Evolutionary conservation across 1,140 invertebrate species (phyloP), one percentile per base, ranked within the genome.

Genomic region (Drosophila arizonae): DNA sequence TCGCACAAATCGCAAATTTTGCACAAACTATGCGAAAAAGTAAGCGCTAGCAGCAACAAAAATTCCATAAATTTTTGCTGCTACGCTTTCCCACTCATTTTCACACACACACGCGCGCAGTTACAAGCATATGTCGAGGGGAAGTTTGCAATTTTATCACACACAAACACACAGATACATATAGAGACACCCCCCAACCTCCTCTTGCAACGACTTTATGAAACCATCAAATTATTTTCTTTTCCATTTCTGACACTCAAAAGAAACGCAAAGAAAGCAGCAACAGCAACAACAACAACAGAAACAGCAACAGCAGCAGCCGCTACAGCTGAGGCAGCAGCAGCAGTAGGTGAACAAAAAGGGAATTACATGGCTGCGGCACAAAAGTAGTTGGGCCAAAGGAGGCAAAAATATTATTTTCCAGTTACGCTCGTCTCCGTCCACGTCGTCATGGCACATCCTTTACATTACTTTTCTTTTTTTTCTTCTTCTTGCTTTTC

Each of bases 221-320:
- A 90, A 90, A 90, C 88, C 88, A 90, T 90, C 88, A 90, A 90
- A 90, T 90, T 90, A 90, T 90, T 90, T 90, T 90, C 88, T 90
- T 90, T 90, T 89, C 88, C 88, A 90, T 90, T 90, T 90, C 84
- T 90, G 84, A 90, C 88, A 90, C 88, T 90, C 88, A 90, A 90
- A 90, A 90, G 78, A 87, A 82, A 90, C 73, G 78, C 78, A 82
- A 88, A 80, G 76, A 68, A 84, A 74, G 76, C 41, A 61, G 45
- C 36, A 51, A 48, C 43, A 60, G 54, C 41, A 61, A 46, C 51
- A 46, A 76, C 72, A 5, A 30, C 28, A 6, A 3, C 21, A 79
- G 80, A 72, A 72, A 68, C 77, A 71, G 75, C 28, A 55, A 43
- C 43, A 45, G 48, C 45, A 56, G 55, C 33, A 62, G 52, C 52